phyloP scores from a whole-genome alignment of 2,888 invertebrate genomes.

The Ptilodon capucinus region DNA sequence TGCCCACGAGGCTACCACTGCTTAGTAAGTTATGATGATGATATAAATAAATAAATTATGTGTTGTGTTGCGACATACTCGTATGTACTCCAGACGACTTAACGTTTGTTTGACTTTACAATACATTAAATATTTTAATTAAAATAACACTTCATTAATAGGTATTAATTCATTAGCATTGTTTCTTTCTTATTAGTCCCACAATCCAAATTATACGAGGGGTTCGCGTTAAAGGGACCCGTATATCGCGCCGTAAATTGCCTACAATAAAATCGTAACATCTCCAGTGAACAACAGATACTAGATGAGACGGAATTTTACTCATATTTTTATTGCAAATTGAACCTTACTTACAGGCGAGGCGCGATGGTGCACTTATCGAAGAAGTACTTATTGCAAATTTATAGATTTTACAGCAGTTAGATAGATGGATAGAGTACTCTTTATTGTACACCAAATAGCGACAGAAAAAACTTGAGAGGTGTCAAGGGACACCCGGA shows the following conservation, averaged over 20 bases:
- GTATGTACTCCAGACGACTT: not conserved
- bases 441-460: too few relatives aligned
- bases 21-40: too few relatives aligned
- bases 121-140: slow-evolving; percentile 33
- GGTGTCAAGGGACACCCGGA: too few relatives aligned
- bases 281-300: slow-evolving; percentile 29
- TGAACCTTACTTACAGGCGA: too few relatives aligned
- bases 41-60: too few relatives aligned
- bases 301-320: slow-evolving; percentile 35
- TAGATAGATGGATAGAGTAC: too few relatives aligned
- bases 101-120: not conserved
- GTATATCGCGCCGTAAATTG: slow-evolving; percentile 74
- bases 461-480: too few relatives aligned
- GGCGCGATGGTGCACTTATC: too few relatives aligned
- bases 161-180: slow-evolving; percentile 65
- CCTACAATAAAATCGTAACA: slow-evolving; percentile 75
- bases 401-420: too few relatives aligned
- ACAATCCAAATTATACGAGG: slow-evolving; percentile 71
- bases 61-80: too few relatives aligned
- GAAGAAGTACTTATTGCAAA: too few relatives aligned
- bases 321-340: not conserved
- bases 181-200: slow-evolving; percentile 67
- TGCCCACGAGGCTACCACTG: too few relatives aligned
- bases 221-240: slow-evolving; percentile 69
- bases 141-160: slow-evolving; percentile 48